Conservation (phyloP, 2,113 vertebrate genomes). For the Passer montanus region DNA sequence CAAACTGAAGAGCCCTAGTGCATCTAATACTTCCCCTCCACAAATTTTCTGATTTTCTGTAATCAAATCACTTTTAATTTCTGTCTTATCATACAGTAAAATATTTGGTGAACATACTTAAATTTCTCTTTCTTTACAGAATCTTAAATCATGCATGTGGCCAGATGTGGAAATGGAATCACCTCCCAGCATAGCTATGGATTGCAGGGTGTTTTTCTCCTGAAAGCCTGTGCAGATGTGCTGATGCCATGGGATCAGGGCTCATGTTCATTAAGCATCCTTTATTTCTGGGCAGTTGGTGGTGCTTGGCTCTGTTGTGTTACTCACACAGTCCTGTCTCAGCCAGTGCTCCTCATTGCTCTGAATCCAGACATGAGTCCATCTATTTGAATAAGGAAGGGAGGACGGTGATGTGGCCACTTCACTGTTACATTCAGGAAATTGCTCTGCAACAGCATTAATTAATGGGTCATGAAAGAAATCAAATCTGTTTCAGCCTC, state of each 20-base stretch:
- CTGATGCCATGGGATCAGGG: background rate
- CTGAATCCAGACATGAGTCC: background rate
- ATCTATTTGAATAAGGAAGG: background rate
- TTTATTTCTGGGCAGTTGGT: background rate
- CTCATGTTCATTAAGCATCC: background rate
- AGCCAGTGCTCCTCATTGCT: background rate
- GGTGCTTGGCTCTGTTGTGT: background rate
- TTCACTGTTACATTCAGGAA: background rate
- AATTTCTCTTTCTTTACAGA: background rate
- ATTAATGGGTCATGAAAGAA: background rate
- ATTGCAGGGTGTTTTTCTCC: background rate
- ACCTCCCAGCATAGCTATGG: background rate
- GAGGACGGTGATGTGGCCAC: background rate
- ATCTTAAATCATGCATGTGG: background rate
- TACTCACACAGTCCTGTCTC: background rate
- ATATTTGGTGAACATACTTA: background rate
- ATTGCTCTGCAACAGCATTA: background rate
- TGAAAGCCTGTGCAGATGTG: background rate
- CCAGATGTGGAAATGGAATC: background rate
- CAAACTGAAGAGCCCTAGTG: background rate
- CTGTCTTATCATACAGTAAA: background rate
- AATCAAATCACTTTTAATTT: background rate
- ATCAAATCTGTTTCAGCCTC: background rate
- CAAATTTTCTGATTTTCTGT: background rate
- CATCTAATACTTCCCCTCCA: background rate